Conservation (phyloP, 2,113 vertebrate species). For the Macroglossus sobrinus region DNA sequence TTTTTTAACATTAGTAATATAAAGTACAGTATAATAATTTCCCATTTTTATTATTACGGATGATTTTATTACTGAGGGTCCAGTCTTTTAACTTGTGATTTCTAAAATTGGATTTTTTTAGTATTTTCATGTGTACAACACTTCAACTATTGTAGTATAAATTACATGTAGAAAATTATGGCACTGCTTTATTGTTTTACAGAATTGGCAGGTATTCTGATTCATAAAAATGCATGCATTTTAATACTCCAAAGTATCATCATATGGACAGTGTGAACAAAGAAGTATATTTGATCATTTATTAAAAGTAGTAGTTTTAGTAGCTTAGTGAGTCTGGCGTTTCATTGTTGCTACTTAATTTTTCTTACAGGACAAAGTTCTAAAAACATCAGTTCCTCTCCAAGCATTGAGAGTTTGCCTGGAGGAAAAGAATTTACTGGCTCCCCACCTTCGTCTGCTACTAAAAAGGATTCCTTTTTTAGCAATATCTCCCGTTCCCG, state of each 20-base stretch:
- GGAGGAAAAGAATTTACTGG: constrained; percentile 88
- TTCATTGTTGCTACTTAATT: constrained; percentile 62
- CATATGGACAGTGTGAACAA: constrained; percentile 23
- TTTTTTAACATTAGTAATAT: background rate
- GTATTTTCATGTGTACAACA: background rate
- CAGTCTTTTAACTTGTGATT: background rate
- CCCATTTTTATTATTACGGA: background rate
- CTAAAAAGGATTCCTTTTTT: constrained; percentile 97
- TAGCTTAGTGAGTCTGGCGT: background rate
- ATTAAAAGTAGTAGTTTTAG: background rate
- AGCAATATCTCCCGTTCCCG: constrained; percentile 95
- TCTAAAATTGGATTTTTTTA: background rate
- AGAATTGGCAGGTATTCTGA: background rate
- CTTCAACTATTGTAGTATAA: background rate
- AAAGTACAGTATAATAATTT: background rate
- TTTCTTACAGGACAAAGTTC: constrained; percentile 89
- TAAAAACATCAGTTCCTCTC: constrained; percentile 91
- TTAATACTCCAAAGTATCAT: constrained; percentile 49
- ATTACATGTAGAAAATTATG: background rate
- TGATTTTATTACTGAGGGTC: background rate
- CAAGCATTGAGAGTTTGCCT: constrained; percentile 93
- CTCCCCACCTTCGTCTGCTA: constrained; percentile 92
- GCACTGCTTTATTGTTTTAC: background rate
- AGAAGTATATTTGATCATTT: background rate
- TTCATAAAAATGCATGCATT: constrained; percentile 24